Percentiles rank a stretch among this genome's conserved stretches.
Evolutionary conservation across 1,140 invertebrate genomes (phyloP).

Genomic region (Sycophila sp.): DNA sequence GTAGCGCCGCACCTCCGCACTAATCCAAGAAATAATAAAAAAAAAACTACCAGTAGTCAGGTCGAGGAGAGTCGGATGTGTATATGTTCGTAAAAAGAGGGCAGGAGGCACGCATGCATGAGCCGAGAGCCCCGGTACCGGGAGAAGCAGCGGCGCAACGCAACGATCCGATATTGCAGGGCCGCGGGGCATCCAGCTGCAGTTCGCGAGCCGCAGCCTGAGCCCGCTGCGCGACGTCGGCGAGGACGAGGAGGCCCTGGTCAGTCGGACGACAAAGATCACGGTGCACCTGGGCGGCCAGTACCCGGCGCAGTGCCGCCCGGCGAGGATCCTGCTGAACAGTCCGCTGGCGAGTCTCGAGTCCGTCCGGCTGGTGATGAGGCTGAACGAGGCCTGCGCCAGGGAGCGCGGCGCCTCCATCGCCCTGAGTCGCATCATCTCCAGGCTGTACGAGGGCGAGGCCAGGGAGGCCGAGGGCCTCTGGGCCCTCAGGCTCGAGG

Average conservation of each 20-base stretch:
- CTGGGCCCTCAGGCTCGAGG: constrained; percentile 20
- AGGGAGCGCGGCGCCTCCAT: not conserved
- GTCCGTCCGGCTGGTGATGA: constrained; percentile 45
- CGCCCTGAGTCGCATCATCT: constrained; percentile 5
- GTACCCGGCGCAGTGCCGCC: constrained; percentile 30
- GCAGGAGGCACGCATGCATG: too few species aligned
- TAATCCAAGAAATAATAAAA: too few species aligned
- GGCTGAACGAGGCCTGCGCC: constrained; percentile 13
- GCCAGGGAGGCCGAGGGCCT: not conserved
- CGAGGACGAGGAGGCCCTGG: constrained; percentile 6
- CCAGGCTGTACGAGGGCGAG: not conserved
- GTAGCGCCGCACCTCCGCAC: too few species aligned
- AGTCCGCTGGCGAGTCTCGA: constrained; percentile 44
- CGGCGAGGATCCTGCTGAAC: constrained; percentile 11
- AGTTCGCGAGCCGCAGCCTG: constrained; percentile 22
- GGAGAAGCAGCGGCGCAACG: too few species aligned
- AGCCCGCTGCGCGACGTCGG: not conserved
- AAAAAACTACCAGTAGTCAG: too few species aligned
- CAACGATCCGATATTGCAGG: constrained; percentile 16
- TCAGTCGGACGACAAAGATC: constrained; percentile 49
- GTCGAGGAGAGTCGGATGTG: too few species aligned
- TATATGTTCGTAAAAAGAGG: too few species aligned
- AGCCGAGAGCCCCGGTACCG: too few species aligned
- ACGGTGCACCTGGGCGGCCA: constrained; percentile 43
- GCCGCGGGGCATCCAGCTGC: constrained; percentile 8